Conservation (phyloP, 2,888 invertebrate genomes). For the Physocephala rufipes region DNA sequence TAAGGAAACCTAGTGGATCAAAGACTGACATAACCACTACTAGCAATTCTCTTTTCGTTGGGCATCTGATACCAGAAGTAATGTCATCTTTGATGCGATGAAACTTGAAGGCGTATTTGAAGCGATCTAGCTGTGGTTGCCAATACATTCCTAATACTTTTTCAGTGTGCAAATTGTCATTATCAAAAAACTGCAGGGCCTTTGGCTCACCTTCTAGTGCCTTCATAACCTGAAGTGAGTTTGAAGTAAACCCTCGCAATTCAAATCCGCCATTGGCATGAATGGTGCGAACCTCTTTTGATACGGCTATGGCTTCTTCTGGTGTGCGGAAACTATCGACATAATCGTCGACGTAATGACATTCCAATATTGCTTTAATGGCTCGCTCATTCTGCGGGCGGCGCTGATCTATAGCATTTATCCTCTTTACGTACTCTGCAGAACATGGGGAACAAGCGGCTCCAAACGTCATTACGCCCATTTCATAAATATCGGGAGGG, state of each 20-base stretch:
- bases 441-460: no score
- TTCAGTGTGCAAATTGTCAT: conserved; percentile 15
- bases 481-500: conserved; percentile 38
- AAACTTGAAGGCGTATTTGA: conserved; percentile 35
- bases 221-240: conserved; percentile 23
- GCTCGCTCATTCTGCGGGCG: conserved; percentile 13
- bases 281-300: conserved; percentile 33
- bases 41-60: conserved; percentile 32
- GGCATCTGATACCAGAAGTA: conserved; percentile 20
- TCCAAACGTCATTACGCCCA: conserved; percentile 36
- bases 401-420: no score
- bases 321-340: neutral
- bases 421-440: no score
- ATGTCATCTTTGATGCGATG: conserved; percentile 30
- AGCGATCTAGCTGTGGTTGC: conserved; percentile 42
- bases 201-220: neutral
- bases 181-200: neutral
- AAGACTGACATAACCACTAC: conserved; percentile 35
- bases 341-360: conserved; percentile 38
- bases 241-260: conserved; percentile 34
- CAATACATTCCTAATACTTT: conserved; percentile 45
- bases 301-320: conserved; percentile 16
- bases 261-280: conserved; percentile 35
- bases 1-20: conserved; percentile 35
- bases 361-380: conserved; percentile 27